A percentile compares a stretch with the other conserved stretches of the same genome.
phyloP scores from a whole-genome alignment of 2,888 invertebrate genomes.

The Mythimna pallens region DNA sequence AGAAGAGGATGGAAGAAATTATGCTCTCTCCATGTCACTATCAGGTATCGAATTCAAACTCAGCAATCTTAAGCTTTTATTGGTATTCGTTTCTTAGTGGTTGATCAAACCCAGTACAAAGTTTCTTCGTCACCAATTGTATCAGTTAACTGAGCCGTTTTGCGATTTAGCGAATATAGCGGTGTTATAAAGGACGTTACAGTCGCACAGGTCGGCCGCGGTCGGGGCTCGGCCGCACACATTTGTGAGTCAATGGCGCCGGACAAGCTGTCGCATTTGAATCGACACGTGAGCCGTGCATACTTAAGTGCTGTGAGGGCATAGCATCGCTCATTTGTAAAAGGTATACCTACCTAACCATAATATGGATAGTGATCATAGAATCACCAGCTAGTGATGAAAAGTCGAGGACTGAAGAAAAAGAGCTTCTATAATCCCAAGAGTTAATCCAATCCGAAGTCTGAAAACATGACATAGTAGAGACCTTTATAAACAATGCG shows the following conservation, averaged over 20 bases:
- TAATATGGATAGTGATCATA: neutral
- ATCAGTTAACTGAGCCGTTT: neutral
- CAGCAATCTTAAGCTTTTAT: neutral
- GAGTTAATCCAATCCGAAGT: too few species aligned
- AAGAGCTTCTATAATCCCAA: neutral
- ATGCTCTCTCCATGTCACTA: neutral
- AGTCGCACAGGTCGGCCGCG: slow-evolving; percentile 8
- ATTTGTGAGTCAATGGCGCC: slow-evolving; percentile 63
- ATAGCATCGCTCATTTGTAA: neutral
- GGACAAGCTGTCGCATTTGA: slow-evolving; percentile 51
- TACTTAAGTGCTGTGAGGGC: neutral
- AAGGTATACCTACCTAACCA: neutral
- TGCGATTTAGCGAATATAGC: neutral
- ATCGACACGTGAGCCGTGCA: slow-evolving; percentile 42
- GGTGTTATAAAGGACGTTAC: neutral
- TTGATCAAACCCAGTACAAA: neutral
- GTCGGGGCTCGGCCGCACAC: slow-evolving; percentile 6
- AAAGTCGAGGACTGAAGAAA: neutral
- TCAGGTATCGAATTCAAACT: neutral
- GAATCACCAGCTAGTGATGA: neutral
- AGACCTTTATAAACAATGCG: too few species aligned
- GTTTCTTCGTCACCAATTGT: neutral
- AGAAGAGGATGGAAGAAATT: neutral
- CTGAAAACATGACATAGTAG: neutral
- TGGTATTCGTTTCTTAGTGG: neutral